Evolutionary conservation across 2,797 vertebrate species (phyloP).

Genomic region (Hafferia zeledoni): DNA sequence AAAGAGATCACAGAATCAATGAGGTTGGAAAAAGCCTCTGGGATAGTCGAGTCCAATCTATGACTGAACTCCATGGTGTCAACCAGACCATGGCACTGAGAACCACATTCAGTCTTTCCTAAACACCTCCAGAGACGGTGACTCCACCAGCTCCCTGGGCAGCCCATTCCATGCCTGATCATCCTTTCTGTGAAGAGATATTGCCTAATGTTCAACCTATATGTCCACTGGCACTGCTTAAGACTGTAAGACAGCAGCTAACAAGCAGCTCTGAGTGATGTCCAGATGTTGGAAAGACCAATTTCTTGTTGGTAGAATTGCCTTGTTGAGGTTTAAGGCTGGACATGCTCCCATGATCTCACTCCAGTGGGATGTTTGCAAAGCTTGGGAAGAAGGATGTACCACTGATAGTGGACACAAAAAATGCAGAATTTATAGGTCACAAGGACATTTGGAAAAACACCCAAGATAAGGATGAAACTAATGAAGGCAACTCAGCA

Average conservation of each 20-base stretch:
- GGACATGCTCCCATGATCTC: neutral
- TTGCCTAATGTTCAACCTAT: neutral
- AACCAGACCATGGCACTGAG: neutral
- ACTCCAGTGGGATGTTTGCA: too few species aligned
- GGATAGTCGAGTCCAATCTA: accelerated
- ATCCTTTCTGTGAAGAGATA: neutral
- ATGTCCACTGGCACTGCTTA: neutral
- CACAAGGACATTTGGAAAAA: neutral
- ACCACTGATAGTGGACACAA: neutral
- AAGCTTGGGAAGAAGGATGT: neutral
- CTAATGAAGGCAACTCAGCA: neutral
- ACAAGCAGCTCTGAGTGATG: neutral
- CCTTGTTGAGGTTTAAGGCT: neutral
- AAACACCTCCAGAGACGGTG: neutral
- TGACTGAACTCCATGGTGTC: neutral
- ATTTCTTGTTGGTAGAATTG: neutral
- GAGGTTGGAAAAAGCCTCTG: neutral
- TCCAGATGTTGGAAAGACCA: neutral
- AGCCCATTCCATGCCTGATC: too few species aligned
- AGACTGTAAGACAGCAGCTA: neutral
- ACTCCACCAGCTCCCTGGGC: neutral
- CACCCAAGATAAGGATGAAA: neutral
- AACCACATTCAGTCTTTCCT: too few species aligned
- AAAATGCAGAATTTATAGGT: neutral
- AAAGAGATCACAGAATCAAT: neutral